Conservation (phyloP, 2,797 vertebrate genomes). For the Limnodromus scolopaceus region DNA sequence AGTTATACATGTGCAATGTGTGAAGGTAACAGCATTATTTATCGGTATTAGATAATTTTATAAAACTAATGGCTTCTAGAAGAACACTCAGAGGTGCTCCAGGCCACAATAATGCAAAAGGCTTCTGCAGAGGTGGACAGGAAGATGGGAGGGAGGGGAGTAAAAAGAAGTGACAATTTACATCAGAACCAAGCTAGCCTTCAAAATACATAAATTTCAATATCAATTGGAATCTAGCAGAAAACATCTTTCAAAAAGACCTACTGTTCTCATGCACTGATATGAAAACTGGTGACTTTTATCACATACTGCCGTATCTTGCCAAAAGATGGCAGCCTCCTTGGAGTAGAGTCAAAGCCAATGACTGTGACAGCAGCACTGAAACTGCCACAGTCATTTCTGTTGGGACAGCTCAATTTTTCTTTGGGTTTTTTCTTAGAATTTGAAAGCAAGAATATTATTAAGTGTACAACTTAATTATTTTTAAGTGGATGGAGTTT, state of each 20-base stretch:
- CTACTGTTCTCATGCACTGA: neutral
- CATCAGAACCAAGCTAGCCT: neutral
- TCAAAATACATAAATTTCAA: neutral
- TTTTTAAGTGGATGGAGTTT: neutral
- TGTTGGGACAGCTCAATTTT: neutral
- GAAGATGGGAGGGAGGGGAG: neutral
- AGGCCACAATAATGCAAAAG: neutral
- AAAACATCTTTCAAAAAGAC: neutral
- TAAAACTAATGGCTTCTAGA: neutral
- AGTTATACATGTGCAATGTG: neutral
- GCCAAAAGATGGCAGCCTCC: neutral
- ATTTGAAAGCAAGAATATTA: neutral
- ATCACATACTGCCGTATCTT: neutral
- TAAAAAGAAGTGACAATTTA: neutral
- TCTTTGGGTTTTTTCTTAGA: neutral
- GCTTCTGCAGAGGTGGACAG: neutral
- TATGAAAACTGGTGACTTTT: neutral
- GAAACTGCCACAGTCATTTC: neutral
- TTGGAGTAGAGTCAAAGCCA: neutral
- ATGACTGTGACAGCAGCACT: neutral
- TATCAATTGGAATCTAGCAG: neutral
- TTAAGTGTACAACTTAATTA: neutral
- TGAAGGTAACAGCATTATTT: neutral
- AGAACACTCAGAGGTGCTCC: neutral
- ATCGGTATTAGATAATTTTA: neutral